Evolutionary conservation across 1,140 invertebrate genomes (phyloP), one percentile per base, ranked within the genome.

Genomic region (Chymomyza costata): DNA sequence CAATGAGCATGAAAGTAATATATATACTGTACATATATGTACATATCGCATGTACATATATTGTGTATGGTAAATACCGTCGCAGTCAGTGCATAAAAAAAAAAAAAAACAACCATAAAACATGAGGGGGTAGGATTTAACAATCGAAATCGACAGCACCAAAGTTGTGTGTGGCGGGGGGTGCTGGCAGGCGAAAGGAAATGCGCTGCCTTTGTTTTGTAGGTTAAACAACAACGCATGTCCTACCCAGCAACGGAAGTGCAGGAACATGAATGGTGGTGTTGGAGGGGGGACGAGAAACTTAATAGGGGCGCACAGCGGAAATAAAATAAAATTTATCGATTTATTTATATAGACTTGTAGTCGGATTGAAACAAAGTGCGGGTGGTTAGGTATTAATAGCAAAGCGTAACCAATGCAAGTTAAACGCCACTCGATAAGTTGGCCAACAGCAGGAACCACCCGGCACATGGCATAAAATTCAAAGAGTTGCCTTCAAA

Each of bases 321-420:
- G 66, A 76, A 78, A 71, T 70, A 50, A 66, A 76, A 71, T 66
- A 76, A 61, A 76, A 71, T 76, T 78, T 76, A 76, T 76, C 71
- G 70, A 76, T 76, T 78, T 56, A 64, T 57, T 40, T 49, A 44
- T 37, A 53, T 10, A 15, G 17, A 45, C 18, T 16, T 44, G 25
- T 19, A 58, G 18, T 45, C 40, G 30, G 32, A 40, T 31, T 43
- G 21, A 31, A 32, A 39, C 49, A 34, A 8, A 32, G n/a, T 13
- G 39, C n/a, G n/a, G n/a, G 21, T 31, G 15, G 8, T 63, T 51
- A 41, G 35, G 38, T 65, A 70, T 76, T 76, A 78, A 78, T 78
- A 76, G 52, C 53, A 53, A 52, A n/a, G n/a, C n/a, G n/a, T 59
- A 65, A 55, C 54, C n/a, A 35, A 6, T 34, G 18, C 14, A 38